Evolutionary conservation across 2,797 vertebrate species (phyloP), one percentile per base, ranked within the genome.

Genomic region (Alcedo atthis): DNA sequence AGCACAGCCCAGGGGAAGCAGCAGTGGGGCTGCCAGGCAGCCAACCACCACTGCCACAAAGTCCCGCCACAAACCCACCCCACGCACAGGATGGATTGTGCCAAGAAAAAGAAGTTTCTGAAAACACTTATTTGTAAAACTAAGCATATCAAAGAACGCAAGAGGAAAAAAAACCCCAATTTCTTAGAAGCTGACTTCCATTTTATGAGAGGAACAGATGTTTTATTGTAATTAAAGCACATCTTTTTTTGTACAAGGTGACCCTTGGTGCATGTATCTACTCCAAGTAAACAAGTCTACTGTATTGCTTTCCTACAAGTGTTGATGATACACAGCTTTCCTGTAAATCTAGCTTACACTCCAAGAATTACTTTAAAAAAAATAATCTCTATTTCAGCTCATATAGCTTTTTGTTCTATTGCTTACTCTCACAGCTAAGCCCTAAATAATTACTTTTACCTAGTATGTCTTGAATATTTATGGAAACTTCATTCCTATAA

Each of bases 381-480:
- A 26, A 25, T 33, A 58, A 63, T 48, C 53, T 55, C 22, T 61
- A 54, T 80, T 92, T 79, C 25, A 74, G 15, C 42, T 96, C 15
- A 32, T 62, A 58, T 8, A 40, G 10, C n/a, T 93, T 90, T 86
- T 83, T 42, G 73, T 75, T 95, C 68, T 78, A 57, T 92, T 89
- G 71, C 51, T 87, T 71, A 53, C 55, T 81, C 79, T 89, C 37
- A 57, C 43, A 73, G 63, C 74, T 89, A 94, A 95, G 86, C 77
- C 70, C 45, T 90, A 55, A 92, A 92, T 90, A 89, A 94, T 93
- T 93, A 92, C 53, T 96, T 93, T 90, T 83, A 78, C 35, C 87
- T 93, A 51, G 59, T n/a, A 80, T 57, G 51, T 30, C 84, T 88
- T 85, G 73, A 90, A 95, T 96, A 95, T 92, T 97, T 96, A 94